These are phyloP conservation scores for Eupsilia transversa DNA, from an alignment of 2,888 invertebrate genomes.

Conservation along the genomic window DNA sequence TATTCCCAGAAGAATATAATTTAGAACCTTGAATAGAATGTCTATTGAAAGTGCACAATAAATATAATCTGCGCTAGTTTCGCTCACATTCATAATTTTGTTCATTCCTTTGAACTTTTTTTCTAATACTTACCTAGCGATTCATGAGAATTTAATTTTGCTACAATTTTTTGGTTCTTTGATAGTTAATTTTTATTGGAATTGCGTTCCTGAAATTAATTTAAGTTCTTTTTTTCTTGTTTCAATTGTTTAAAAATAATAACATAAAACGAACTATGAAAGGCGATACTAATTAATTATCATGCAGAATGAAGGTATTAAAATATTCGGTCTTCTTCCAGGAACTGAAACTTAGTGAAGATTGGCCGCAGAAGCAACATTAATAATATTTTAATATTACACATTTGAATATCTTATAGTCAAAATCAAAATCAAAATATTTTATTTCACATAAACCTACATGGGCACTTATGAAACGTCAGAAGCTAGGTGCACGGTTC, in stretches of 20 bases:
- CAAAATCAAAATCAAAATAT: too few species aligned
- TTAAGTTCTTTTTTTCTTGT: neutral
- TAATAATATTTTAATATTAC: neutral
- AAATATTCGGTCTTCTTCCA: neutral
- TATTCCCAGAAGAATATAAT: slow-evolving; percentile 21
- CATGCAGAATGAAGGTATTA: neutral
- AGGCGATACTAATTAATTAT: neutral
- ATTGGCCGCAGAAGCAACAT: neutral
- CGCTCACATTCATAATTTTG: slow-evolving; percentile 9
- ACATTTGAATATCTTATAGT: neutral
- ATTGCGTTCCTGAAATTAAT: neutral
- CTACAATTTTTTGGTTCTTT: neutral
- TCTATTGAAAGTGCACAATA: slow-evolving; percentile 24
- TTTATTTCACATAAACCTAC: too few species aligned
- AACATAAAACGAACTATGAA: neutral
- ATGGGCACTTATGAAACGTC: too few species aligned
- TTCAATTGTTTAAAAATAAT: neutral
- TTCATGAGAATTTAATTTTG: slow-evolving; percentile 12
- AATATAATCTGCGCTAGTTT: slow-evolving; percentile 12
- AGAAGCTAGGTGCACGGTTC: too few species aligned
- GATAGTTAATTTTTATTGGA: slow-evolving; percentile 7
- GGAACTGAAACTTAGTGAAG: neutral
- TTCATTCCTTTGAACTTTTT: neutral
- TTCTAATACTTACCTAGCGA: neutral
- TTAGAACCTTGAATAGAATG: slow-evolving; percentile 18